phyloP scores from a whole-genome alignment of 1,140 invertebrate genomes.

The Bombus difficillimus region DNA sequence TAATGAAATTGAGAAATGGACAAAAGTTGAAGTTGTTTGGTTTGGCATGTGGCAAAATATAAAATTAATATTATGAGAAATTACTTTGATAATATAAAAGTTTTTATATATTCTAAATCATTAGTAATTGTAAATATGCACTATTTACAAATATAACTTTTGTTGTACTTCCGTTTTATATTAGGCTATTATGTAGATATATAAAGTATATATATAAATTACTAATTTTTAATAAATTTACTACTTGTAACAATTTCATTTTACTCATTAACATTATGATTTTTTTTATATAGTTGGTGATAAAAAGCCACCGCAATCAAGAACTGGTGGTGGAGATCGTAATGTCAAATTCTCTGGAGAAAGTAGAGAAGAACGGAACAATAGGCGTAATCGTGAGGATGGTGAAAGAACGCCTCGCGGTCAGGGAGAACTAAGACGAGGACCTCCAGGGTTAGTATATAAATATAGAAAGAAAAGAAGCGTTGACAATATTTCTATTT shows the following conservation, averaged over 20 bases:
- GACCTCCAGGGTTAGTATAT: conserved; percentile 76
- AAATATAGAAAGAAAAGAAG: conserved; percentile 6
- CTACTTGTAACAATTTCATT: background rate
- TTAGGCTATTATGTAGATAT: background rate
- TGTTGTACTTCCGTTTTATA: background rate
- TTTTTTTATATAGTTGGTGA: conserved; percentile 61
- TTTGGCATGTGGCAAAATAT: background rate
- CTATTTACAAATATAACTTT: background rate
- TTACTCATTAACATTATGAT: background rate
- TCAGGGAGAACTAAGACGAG: conserved; percentile 77
- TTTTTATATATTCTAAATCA: background rate
- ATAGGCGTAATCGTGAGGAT: conserved; percentile 89
- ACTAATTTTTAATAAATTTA: background rate
- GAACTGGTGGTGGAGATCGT: conserved; percentile 76
- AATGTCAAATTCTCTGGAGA: conserved; percentile 84
- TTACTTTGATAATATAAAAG: background rate
- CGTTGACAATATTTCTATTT: background rate
- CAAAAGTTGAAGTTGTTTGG: background rate
- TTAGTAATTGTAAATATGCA: background rate
- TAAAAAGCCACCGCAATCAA: conserved; percentile 77
- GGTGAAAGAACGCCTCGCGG: conserved; percentile 77
- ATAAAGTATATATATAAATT: background rate
- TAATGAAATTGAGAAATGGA: background rate
- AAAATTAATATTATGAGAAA: background rate
- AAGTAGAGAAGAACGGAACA: conserved; percentile 88